Base-by-base conservation (phyloP, 2,113 vertebrate genomes). In the Laticauda laticaudata region DNA sequence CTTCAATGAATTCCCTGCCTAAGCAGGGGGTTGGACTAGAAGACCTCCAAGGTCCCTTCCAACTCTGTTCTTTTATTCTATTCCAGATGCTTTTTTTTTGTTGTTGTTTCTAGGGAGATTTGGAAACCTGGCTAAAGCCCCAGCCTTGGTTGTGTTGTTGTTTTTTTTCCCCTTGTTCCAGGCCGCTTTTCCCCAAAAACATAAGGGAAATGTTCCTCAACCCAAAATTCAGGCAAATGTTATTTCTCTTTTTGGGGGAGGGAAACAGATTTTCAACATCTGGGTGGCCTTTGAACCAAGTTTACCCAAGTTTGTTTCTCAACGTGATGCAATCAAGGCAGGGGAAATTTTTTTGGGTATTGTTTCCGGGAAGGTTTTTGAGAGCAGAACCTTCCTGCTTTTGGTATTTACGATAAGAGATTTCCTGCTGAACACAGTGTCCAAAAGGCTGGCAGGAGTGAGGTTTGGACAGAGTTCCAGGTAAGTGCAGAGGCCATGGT, bases 381-480 rank as follows among this genome's bases (percentile, higher is more conserved):
- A 69, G 69, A 3, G 3, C 69, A 20, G 1, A 6, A 1, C 2
- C 18, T 81, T 39, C 69, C 69, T 81, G 15, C 69, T 81, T 20
- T 7, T 0, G 45, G 3, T 55, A 12, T 0, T 12, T 12, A 26
- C 0, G 3, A 8, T 3, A 14, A 26, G 59, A 39, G 29, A 10
- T 4, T 45, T 18, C 1, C 20, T 3, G n/a, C 2, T 2, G 1
- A 20, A 56, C 3, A 48, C 75, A 3, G 5, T 2, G 2, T 12
- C 39, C 23, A 1, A 53, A 20, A 54, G 21, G 14, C n/a, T 75
- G 69, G 69, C 69, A 21, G 69, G 20, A 6, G 23, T 0, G 4
- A 45, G n/a, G 8, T 57, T 57, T 45, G 75, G 11, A 23, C 26
- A 57, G n/a, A 20, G n/a, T 14, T 1, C 1, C 55, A 93, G 81